Conservation (phyloP, 2,888 invertebrate species). For the Podotricha telesiphe region DNA sequence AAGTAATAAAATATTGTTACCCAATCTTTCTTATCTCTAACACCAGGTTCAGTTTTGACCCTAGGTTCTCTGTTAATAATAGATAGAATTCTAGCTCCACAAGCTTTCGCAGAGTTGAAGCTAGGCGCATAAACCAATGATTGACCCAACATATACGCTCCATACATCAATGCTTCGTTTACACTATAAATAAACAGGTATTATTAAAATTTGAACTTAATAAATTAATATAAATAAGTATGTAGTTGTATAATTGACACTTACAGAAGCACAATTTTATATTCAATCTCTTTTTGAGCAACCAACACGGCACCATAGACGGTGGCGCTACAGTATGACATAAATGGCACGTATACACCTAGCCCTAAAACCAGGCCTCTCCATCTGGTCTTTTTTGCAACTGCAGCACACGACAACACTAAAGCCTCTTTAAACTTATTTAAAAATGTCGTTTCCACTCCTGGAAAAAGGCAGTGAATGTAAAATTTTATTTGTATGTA, state of each 20-base stretch:
- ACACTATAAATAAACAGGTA: conserved; percentile 73
- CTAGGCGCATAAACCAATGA: conserved; percentile 90
- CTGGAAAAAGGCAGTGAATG: conserved; percentile 49
- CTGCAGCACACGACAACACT: conserved; percentile 76
- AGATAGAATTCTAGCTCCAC: conserved; percentile 67
- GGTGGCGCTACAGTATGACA: conserved; percentile 87
- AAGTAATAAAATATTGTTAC: conserved; percentile 50
- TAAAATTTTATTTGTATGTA: not conserved
- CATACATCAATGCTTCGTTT: conserved; percentile 89
- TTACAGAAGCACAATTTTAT: conserved; percentile 87
- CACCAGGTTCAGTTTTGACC: conserved; percentile 62
- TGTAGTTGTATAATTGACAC: conserved; percentile 24
- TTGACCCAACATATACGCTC: conserved; percentile 91
- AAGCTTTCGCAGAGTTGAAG: conserved; percentile 86
- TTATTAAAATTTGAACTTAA: too few relatives aligned
- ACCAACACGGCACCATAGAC: conserved; percentile 88
- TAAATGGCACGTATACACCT: conserved; percentile 87
- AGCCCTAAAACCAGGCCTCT: conserved; percentile 88
- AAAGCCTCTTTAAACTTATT: conserved; percentile 81
- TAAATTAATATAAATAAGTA: too few relatives aligned
- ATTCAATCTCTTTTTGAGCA: conserved; percentile 83
- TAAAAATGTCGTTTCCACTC: conserved; percentile 83
- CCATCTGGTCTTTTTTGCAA: conserved; percentile 83
- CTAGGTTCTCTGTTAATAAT: conserved; percentile 65
- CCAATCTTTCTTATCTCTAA: conserved; percentile 68